Evolutionary conservation across 2,888 invertebrate genomes (phyloP).

Genomic region (Cosmorhoe ocellata): DNA sequence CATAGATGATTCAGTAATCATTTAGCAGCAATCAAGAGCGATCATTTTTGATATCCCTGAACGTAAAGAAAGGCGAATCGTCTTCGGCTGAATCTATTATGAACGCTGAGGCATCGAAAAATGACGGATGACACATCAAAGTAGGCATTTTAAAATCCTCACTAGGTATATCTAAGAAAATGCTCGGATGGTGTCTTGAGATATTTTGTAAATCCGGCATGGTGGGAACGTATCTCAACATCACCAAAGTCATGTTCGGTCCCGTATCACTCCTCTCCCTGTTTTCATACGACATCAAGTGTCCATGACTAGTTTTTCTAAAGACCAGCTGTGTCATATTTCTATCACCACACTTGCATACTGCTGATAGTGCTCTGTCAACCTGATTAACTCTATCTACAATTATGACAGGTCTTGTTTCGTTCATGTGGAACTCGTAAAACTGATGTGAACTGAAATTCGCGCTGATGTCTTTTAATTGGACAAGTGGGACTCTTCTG

Average conservation of each 20-base stretch:
- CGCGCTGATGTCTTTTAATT: neutral
- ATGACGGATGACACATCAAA: conserved; percentile 9
- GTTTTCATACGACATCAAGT: conserved; percentile 5
- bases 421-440: conserved; percentile 3
- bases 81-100: neutral
- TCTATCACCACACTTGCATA: conserved; percentile 1
- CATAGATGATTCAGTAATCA: too few species aligned
- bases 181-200: neutral
- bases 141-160: neutral
- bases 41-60: neutral
- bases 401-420: conserved; percentile 2
- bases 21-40: neutral
- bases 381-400: neutral
- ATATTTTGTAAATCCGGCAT: conserved; percentile 5
- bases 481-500: neutral
- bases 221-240: conserved; percentile 4
- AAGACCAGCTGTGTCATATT: conserved; percentile 2
- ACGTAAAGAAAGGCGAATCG: conserved; percentile 1
- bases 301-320: conserved; percentile 1
- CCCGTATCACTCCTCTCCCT: neutral
- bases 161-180: neutral
- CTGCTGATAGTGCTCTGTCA: neutral
- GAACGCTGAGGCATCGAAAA: conserved; percentile 6
- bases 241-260: conserved; percentile 9
- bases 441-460: neutral